phyloP scores from a whole-genome alignment of 1,140 invertebrate genomes.

The Pinna nobilis region DNA sequence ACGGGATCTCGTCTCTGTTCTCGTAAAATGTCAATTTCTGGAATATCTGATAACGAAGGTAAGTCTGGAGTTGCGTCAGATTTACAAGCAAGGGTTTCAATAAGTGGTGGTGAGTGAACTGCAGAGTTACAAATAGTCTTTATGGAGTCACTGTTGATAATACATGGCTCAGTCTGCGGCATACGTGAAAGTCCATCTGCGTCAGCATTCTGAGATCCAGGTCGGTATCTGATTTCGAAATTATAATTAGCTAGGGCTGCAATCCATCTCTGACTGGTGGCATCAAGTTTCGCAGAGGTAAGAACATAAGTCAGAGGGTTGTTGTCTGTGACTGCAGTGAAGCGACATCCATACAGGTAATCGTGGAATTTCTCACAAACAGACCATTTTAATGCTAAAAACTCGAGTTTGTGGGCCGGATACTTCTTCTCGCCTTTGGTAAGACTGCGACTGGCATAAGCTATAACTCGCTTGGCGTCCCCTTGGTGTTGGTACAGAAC shows the following conservation, averaged over 20 bases:
- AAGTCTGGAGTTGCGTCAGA: background rate
- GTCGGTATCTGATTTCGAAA: conserved; percentile 32
- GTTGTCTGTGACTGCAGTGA: conserved; percentile 37
- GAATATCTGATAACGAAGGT: background rate
- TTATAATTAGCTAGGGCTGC: conserved; percentile 20
- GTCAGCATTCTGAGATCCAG: conserved; percentile 34
- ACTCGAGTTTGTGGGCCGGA: conserved; percentile 36
- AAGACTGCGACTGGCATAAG: conserved; percentile 35
- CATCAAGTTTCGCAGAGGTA: conserved; percentile 31
- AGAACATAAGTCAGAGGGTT: conserved; percentile 33
- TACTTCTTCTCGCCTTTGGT: conserved; percentile 32
- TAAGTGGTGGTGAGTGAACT: background rate
- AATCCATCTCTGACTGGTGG: conserved; percentile 35
- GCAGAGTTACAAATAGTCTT: background rate
- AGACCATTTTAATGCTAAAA: conserved; percentile 31
- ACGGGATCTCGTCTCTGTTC: background rate
- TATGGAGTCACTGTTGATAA: background rate
- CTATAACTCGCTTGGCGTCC: conserved; percentile 48
- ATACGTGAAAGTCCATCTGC: conserved; percentile 30
- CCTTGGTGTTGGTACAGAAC: conserved; percentile 59
- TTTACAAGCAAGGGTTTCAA: background rate
- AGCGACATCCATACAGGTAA: conserved; percentile 33
- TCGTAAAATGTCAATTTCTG: background rate
- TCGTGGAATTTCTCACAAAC: conserved; percentile 34
- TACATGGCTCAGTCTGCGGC: background rate